A percentile compares a stretch with the other conserved stretches of the same genome.
These are phyloP conservation scores for Taurulus bubalis DNA, from an alignment of 2,113 vertebrate species.

Conservation along the genomic window DNA sequence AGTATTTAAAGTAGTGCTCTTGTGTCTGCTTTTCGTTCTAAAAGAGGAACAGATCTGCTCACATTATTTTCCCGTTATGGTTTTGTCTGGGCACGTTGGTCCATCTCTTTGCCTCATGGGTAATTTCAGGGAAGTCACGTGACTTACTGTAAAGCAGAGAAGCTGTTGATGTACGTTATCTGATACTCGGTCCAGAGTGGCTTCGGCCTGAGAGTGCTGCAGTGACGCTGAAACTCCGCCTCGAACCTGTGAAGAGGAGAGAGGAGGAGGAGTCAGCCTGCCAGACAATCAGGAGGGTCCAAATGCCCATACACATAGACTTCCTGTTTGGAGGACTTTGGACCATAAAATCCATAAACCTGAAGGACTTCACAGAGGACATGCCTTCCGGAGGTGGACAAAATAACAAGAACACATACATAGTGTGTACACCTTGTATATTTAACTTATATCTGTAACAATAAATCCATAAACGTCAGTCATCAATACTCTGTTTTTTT, in stretches of 20 bases:
- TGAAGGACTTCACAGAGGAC: no score
- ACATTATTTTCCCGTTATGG: neutral
- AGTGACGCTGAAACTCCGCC: constrained; percentile 46
- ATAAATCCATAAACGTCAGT: no score
- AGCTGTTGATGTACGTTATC: constrained; percentile 83
- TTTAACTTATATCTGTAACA: neutral
- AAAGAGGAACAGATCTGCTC: neutral
- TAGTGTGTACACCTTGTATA: no score
- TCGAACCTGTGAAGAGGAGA: constrained; percentile 74
- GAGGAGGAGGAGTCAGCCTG: neutral
- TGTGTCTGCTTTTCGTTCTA: neutral
- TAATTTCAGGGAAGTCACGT: constrained; percentile 32
- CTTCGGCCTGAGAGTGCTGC: constrained; percentile 20
- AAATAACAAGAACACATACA: no score
- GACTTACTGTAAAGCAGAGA: constrained; percentile 80
- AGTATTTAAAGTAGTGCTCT: neutral
- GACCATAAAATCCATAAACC: no score
- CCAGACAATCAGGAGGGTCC: fast-evolving
- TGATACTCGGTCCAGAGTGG: constrained; percentile 67
- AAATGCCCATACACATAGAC: neutral
- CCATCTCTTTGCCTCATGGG: neutral
- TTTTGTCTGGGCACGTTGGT: neutral
- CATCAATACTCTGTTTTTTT: no score
- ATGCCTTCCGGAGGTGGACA: no score
- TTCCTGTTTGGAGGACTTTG: neutral